Evolutionary conservation across 2,113 vertebrate genomes (phyloP).

Genomic region (Pseudopodoces humilis): DNA sequence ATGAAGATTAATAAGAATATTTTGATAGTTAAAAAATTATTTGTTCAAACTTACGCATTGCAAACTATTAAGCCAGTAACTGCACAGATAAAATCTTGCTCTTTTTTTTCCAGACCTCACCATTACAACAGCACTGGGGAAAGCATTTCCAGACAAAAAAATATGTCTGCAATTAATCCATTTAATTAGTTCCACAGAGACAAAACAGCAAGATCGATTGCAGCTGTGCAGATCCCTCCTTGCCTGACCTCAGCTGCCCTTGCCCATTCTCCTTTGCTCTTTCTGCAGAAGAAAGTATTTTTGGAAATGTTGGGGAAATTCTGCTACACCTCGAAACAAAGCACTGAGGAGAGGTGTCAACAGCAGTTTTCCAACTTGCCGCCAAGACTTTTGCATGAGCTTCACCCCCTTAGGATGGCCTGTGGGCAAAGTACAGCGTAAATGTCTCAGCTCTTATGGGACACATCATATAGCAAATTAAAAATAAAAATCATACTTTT

Average conservation of each 20-base stretch:
- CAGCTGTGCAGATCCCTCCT: slow-evolving; percentile 29
- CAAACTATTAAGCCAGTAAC: not conserved
- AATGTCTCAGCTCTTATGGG: not conserved
- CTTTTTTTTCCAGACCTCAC: not conserved
- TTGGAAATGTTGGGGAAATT: slow-evolving; percentile 57
- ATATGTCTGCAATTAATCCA: slow-evolving; percentile 10
- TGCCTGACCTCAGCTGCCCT: slow-evolving; percentile 51
- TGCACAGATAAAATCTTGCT: not conserved
- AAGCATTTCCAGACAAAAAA: slow-evolving; percentile 9
- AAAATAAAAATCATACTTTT: not conserved
- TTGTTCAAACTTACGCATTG: not conserved
- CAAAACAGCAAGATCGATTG: slow-evolving; percentile 45
- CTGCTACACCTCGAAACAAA: slow-evolving; percentile 65
- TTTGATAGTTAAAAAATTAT: not conserved
- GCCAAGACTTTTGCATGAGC: not conserved
- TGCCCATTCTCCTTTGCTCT: slow-evolving; percentile 67
- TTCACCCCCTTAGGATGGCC: not conserved
- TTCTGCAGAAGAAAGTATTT: slow-evolving; percentile 64
- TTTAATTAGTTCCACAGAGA: slow-evolving; percentile 53
- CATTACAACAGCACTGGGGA: not conserved
- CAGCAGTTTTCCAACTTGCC: slow-evolving; percentile 23
- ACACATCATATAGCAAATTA: not conserved
- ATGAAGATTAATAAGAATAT: not conserved
- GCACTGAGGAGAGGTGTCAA: not conserved
- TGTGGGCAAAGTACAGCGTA: not conserved